A percentile compares a stretch with the other conserved stretches of the same genome.
Evolutionary conservation across 2,888 invertebrate species (phyloP).

Genomic region (Eilema sororculum): DNA sequence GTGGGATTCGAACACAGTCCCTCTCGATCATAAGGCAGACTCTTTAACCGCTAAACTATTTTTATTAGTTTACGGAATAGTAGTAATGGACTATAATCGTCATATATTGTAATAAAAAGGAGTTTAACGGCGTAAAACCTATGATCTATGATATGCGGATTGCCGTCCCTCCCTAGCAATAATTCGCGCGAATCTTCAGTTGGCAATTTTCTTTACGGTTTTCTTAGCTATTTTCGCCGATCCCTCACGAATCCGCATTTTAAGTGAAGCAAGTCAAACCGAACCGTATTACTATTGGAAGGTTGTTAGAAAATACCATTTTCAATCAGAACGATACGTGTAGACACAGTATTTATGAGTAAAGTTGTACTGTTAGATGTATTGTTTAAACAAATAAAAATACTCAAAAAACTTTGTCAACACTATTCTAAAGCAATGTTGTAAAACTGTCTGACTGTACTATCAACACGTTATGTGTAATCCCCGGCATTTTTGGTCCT

Average conservation of each 20-base stretch:
- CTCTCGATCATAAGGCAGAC: too few species aligned
- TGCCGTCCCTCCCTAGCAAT: constrained; percentile 30
- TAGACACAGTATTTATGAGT: constrained; percentile 1
- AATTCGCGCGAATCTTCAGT: constrained; percentile 40
- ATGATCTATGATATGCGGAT: constrained; percentile 37
- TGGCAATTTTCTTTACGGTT: constrained; percentile 45
- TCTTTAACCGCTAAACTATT: too few species aligned
- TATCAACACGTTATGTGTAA: neutral
- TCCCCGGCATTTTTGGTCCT: neutral
- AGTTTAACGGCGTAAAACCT: constrained; percentile 30
- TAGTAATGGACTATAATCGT: constrained; percentile 16
- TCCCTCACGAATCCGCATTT: constrained; percentile 26
- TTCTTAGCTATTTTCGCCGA: constrained; percentile 30
- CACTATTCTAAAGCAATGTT: too few species aligned
- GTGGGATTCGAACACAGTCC: too few species aligned
- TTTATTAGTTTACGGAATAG: constrained; percentile 19
- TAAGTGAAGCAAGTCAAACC: constrained; percentile 28
- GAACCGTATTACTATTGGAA: constrained; percentile 25
- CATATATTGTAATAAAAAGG: constrained; percentile 37
- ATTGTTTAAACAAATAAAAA: too few species aligned
- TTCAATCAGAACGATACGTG: neutral
- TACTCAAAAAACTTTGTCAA: neutral
- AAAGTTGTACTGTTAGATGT: neutral
- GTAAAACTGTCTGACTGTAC: too few species aligned
- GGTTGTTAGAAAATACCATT: neutral